Conservation (phyloP, 1,140 invertebrate species). For the Zaprionus davidi region DNA sequence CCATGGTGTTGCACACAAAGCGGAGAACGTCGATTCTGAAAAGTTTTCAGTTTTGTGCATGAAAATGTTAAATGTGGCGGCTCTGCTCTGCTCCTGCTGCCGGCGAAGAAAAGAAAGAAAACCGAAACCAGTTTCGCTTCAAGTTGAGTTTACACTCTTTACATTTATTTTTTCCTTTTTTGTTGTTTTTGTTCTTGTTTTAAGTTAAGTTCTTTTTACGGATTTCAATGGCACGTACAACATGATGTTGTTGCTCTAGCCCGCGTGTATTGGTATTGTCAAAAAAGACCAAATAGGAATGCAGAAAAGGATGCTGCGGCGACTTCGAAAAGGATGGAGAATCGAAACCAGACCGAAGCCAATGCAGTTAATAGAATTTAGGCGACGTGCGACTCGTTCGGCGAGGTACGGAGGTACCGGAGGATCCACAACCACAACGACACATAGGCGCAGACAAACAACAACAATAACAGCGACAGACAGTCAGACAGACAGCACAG, state of each 20-base stretch:
- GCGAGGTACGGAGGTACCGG: neutral
- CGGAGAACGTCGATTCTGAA: conserved; percentile 52
- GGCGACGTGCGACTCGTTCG: conserved; percentile 33
- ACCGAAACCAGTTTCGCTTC: conserved; percentile 68
- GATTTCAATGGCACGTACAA: conserved; percentile 74
- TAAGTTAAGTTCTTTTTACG: conserved; percentile 45
- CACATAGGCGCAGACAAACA: conserved; percentile 35
- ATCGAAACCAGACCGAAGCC: conserved; percentile 13
- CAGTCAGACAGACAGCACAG: neutral
- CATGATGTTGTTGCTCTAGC: conserved; percentile 50
- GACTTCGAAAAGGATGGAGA: conserved; percentile 17
- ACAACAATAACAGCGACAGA: conserved; percentile 5
- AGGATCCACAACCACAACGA: conserved; percentile 13
- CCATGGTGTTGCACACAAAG: conserved; percentile 25
- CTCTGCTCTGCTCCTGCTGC: neutral
- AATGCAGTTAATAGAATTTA: conserved; percentile 57
- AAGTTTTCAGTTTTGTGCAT: conserved; percentile 67
- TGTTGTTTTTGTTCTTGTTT: conserved; percentile 28
- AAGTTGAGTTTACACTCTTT: conserved; percentile 44
- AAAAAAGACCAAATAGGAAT: conserved; percentile 65
- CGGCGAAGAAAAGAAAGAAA: conserved; percentile 52
- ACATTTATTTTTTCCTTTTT: conserved; percentile 49
- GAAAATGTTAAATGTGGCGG: conserved; percentile 68
- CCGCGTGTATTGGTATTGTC: conserved; percentile 52
- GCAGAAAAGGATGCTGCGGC: conserved; percentile 63